Evolutionary conservation across 2,797 vertebrate species (phyloP), one percentile per base, ranked within the genome.

Genomic region (Fistularia commersonii): DNA sequence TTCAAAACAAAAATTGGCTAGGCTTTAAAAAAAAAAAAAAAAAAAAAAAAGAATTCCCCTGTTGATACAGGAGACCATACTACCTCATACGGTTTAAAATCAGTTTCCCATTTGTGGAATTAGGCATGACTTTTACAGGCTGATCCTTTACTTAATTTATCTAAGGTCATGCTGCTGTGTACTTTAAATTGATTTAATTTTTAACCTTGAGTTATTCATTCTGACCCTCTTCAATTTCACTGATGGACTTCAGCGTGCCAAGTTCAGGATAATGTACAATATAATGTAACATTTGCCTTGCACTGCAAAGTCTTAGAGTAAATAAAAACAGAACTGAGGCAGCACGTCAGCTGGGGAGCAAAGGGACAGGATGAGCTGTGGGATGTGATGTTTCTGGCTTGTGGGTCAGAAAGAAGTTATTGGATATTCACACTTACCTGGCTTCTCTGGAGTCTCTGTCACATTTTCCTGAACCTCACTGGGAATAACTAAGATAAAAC

Each of bases 401-500:
- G 74, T 68, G 79, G 66, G 62, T 70, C 65, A 74, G 57, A 70
- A 54, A 74, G 72, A 34, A 15, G 65, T 75, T 65, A 62, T 61
- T 33, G 41, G 64, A 64, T 48, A 45, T 67, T 78, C 61, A 81
- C 67, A 90, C 88, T 88, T 81, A 90, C 90, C 90, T 3, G 88
- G 81, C 48, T 87, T 90, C 64, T 89, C 88, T 61, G 88, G 79
- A 32, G 69, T 46, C 51, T 90, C 90, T 66, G 81, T 48, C 74
- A 82, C 82, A 89, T 57, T 86, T 85, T 90, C 89, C 82, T 87
- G 87, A 89, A 83, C 85, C 71, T 91, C 88, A 89, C 71, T 85
- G 78, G 90, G 88, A 85, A 90, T 89, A 79, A 91, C 90, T 90
- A 80, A 82, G 85, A 89, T 89, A 88, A 89, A 88, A 90, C 74